Conservation (phyloP, 2,113 vertebrate species). For the Tinamus guttatus region DNA sequence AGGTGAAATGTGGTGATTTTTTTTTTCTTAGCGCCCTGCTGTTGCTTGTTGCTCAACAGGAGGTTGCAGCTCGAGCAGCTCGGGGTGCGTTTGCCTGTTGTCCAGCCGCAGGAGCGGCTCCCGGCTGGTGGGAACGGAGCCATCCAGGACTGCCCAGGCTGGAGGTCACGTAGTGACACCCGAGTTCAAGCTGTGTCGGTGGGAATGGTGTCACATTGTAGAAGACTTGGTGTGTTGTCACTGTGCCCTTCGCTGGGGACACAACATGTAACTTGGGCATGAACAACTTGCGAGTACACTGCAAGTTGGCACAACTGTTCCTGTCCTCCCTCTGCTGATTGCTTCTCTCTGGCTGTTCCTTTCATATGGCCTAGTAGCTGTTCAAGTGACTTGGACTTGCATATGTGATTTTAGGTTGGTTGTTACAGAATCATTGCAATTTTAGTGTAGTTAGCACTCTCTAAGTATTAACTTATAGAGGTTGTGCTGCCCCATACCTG, state of each 20-base stretch:
- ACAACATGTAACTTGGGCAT: not conserved
- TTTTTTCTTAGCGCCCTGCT: not conserved
- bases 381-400: not conserved
- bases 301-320: not conserved
- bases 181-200: not conserved
- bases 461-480: too few relatives aligned
- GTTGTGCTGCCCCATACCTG: rapidly evolving
- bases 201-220: not conserved
- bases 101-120: not conserved
- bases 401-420: not conserved
- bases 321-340: rapidly evolving
- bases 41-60: not conserved
- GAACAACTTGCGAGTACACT: not conserved
- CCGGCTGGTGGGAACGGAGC: not conserved
- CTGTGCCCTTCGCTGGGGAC: not conserved
- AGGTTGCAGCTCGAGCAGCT: not conserved
- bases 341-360: not conserved
- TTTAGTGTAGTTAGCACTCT: not conserved
- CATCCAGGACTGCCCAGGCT: not conserved
- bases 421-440: rapidly evolving
- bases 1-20: constrained; percentile 32
- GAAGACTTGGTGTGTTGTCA: not conserved
- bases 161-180: not conserved
- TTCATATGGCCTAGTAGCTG: not conserved
- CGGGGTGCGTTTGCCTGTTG: rapidly evolving